Base-by-base conservation (phyloP, 1,140 invertebrate genomes). In the Drosophila navojoa region DNA sequence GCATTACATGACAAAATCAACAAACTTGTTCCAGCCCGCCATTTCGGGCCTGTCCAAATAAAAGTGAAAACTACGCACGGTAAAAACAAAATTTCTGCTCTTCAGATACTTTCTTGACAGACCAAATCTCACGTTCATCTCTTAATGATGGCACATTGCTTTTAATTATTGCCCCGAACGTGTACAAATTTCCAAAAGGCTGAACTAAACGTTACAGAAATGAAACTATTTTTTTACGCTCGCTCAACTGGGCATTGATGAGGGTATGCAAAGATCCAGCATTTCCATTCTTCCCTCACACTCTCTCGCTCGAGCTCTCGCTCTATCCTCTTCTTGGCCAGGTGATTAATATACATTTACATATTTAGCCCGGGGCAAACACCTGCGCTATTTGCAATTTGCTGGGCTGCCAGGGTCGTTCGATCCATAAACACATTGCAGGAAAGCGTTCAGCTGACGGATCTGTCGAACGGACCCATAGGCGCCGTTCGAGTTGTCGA, bases 81-180 rank as follows among this genome's bases (percentile, higher is more conserved):
- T 22, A 64, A 27, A 45, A 27, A 35, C n/a, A 52, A 77, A 50
- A 77, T 59, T 45, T 69, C 61, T 71, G 67, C 63, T 77, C 67
- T 60, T 47, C 38, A 52, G 35, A 45, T 54, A 69, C 77, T 61
- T 70, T 75, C 69, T 67, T 71, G 71, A 22, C 44, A 5, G 44
- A 15, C 52, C 45, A 77, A 86, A 86, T 86, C 82, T 86, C 82
- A 86, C 82, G 82, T 86, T 73, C 79, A 86, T 86, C 82, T 86
- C 64, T 79, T 86, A 86, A 86, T 86, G 82, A 79, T 81, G 78
- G 68, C 63, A 52, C 77, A 71, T 71, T 60, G 55, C 44, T 81
- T 38, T 86, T 86, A 85, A 81, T 85, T 86, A 75, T 64, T 69
- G 59, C 7, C 50, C 2, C 47, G 67, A 64, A 81, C 81, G 81